Evolutionary conservation across 2,888 invertebrate genomes (phyloP).

Genomic region (Calameuta pallipes): DNA sequence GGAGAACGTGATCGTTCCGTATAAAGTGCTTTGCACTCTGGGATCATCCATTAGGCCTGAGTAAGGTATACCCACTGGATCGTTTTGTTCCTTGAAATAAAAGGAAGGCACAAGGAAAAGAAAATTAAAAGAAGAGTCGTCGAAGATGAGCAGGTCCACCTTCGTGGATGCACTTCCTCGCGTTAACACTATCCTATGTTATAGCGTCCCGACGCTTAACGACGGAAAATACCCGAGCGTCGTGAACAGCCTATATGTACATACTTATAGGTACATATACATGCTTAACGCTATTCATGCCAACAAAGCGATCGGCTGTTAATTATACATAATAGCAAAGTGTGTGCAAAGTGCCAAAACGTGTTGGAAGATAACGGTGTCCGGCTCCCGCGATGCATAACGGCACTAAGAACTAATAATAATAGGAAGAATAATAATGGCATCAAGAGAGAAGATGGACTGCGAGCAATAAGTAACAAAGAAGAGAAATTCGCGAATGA

Average conservation of each 20-base stretch:
- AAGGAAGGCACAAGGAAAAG: neutral
- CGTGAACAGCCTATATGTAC: neutral
- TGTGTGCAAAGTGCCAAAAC: constrained; percentile 10
- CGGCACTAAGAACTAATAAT: neutral
- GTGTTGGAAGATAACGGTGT: constrained; percentile 9
- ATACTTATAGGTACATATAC: neutral
- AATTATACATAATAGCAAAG: neutral
- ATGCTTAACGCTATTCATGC: neutral
- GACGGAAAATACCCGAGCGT: neutral
- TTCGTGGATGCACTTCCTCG: constrained; percentile 1
- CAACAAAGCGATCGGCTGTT: neutral
- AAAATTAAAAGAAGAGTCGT: neutral
- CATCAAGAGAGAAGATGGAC: neutral
- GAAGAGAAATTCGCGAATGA: neutral
- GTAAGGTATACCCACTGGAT: neutral
- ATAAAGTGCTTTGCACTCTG: neutral
- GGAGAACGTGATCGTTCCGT: neutral
- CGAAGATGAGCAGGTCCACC: constrained; percentile 4
- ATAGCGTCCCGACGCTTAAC: neutral
- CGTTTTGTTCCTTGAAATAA: neutral
- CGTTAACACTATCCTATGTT: neutral
- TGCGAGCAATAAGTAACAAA: neutral
- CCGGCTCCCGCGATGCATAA: neutral
- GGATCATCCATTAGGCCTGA: neutral
- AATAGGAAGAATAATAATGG: neutral